Conservation (phyloP, 2,113 vertebrate genomes). For the Engraulis encrasicolus region DNA sequence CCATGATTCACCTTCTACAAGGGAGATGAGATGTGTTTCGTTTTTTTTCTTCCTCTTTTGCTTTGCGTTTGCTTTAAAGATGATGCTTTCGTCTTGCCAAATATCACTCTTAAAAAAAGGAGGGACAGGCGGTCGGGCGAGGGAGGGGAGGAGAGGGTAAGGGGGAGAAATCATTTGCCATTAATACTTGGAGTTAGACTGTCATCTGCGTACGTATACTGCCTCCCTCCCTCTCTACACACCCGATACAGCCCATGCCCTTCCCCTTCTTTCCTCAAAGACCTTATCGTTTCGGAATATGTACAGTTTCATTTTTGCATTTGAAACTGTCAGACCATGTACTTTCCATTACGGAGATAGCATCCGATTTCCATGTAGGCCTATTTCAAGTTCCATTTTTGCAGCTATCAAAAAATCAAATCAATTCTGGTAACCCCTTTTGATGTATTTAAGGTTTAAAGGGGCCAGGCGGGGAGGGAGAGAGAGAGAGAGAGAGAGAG, state of each 20-base stretch:
- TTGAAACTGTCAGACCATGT: slow-evolving; percentile 87
- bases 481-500: neutral
- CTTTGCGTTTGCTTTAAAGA: slow-evolving; percentile 62
- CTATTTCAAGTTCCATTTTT: slow-evolving; percentile 93
- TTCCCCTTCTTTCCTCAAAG: slow-evolving; percentile 64
- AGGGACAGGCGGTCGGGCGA: neutral
- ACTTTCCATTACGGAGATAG: slow-evolving; percentile 95
- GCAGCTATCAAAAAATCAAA: slow-evolving; percentile 91
- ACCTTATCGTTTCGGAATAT: slow-evolving; percentile 77
- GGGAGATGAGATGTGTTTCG: slow-evolving; percentile 23
- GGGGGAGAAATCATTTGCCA: slow-evolving; percentile 74
- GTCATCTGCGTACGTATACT: slow-evolving; percentile 59
- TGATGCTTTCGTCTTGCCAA: slow-evolving; percentile 68
- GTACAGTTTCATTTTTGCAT: slow-evolving; percentile 80
- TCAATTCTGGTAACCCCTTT: slow-evolving; percentile 88
- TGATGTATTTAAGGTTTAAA: slow-evolving; percentile 85
- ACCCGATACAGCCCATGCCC: slow-evolving; percentile 41
- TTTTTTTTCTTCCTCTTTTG: too few species aligned
- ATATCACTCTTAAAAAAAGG: slow-evolving; percentile 63
- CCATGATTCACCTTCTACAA: slow-evolving; percentile 70
- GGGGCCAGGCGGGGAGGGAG: slow-evolving; percentile 19
- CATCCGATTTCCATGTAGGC: slow-evolving; percentile 86
- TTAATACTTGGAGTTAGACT: slow-evolving; percentile 74
- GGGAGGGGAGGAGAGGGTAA: slow-evolving; percentile 15
- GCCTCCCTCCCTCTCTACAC: slow-evolving; percentile 42